Evolutionary conservation across 1,140 invertebrate genomes (phyloP).

Genomic region (Panonychus citri): DNA sequence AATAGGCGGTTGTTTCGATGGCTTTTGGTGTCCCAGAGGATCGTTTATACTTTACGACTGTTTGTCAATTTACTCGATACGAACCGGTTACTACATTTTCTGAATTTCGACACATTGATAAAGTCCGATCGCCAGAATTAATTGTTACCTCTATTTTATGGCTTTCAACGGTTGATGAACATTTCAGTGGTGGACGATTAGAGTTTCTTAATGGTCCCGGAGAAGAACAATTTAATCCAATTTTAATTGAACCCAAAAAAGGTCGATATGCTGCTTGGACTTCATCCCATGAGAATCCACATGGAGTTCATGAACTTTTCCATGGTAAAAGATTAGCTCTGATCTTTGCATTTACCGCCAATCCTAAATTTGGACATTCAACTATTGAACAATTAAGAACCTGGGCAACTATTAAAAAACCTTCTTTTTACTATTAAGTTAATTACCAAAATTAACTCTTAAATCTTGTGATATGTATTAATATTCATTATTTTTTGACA

Average conservation of each 20-base stretch:
- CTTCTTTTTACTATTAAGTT: not conserved
- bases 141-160: constrained; percentile 1
- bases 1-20: not conserved
- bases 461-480: too few species aligned
- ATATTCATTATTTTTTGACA: not conserved
- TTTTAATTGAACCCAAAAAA: not conserved
- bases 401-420: not conserved
- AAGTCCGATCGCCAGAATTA: not conserved
- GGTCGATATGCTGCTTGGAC: not conserved
- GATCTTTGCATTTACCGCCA: not conserved
- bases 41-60: not conserved
- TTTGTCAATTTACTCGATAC: not conserved
- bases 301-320: not conserved
- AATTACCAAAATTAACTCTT: too few species aligned
- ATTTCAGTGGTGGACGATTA: not conserved
- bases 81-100: not conserved
- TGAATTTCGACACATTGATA: constrained; percentile 2
- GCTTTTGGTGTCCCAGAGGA: not conserved
- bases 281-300: not conserved
- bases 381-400: not conserved
- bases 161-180: constrained; percentile 1
- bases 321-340: not conserved
- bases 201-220: constrained; percentile 1
- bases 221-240: not conserved
- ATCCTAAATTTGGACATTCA: not conserved